A percentile compares a stretch with the other conserved stretches of the same genome.
Conservation (phyloP, 1,140 invertebrate genomes). For the Drosophila prosaltans region DNA sequence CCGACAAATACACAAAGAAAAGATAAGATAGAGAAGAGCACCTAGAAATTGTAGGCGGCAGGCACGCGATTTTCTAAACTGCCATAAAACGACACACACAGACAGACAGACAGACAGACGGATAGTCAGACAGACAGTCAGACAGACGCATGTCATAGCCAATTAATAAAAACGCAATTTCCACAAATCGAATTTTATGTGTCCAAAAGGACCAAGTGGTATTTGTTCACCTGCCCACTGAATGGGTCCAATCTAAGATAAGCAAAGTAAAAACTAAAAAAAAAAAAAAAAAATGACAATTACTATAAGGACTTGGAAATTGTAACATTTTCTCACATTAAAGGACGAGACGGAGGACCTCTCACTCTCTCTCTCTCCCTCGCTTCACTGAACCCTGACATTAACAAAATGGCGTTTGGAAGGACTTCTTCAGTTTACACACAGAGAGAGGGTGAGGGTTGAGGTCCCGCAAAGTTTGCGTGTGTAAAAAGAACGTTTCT, state of each 20-base stretch:
- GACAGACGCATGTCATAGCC: constrained; percentile 53
- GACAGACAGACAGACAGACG: constrained; percentile 31
- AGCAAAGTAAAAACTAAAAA: constrained; percentile 46
- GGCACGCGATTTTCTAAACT: constrained; percentile 63
- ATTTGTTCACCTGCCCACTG: constrained; percentile 46
- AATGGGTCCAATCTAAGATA: constrained; percentile 59
- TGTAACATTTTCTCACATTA: constrained; percentile 82
- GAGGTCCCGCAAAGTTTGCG: constrained; percentile 60
- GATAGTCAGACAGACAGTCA: neutral
- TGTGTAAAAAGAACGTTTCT: constrained; percentile 45
- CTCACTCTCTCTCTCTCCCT: constrained; percentile 24
- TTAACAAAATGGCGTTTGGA: constrained; percentile 58
- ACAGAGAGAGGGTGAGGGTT: constrained; percentile 41
- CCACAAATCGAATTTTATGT: constrained; percentile 57
- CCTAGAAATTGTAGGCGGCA: constrained; percentile 43
- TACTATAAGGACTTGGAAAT: constrained; percentile 55
- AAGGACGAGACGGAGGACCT: constrained; percentile 35
- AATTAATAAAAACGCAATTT: constrained; percentile 80
- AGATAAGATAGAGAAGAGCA: constrained; percentile 68
- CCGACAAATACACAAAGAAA: constrained; percentile 47
- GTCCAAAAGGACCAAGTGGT: constrained; percentile 35
- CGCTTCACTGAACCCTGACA: constrained; percentile 64
- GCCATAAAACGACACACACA: constrained; percentile 57
- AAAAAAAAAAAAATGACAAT: constrained; percentile 36
- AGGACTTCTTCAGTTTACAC: neutral